Evolutionary conservation across 2,113 vertebrate genomes (phyloP), one percentile per base, ranked within the genome.

Genomic region (Malurus melanocephalus): DNA sequence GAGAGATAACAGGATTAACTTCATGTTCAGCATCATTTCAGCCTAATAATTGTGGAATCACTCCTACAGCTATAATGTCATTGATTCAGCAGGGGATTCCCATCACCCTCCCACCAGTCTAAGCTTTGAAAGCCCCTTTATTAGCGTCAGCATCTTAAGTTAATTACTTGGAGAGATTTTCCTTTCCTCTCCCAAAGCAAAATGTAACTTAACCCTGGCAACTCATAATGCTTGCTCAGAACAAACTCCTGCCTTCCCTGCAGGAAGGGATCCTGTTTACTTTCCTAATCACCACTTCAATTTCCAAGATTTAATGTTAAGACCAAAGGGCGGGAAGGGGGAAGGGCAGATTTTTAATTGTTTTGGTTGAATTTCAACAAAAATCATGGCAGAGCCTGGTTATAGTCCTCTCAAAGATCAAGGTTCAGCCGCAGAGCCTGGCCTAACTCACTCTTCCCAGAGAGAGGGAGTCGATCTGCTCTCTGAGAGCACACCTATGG

Each of bases 1-100:
- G 61, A 3, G n/a, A 90, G 91, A 92, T 88, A 94, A 96, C 84
- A 74, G 90, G 93, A 96, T 95, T 94, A 95, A 55, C 88, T 87
- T 80, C 62, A 38, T 89, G 95, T 89, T 90, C 88, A 75, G 79
- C 88, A 94, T 57, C 27, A 52, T 78, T 82, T 80, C 89, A 91
- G 78, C 64, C 87, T 92, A 55, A 80, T 94, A 93, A 95, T 79
- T 88, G 76, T 3, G 1, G 89, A 59, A 91, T 79, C 72, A 53
- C 59, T 91, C 88, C 84, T 76, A 61, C 42, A 72, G 75, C 28
- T 19, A 9, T 14, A 22, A 49, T 67, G 79, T 77, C 88, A 74
- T 5, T 18, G 74, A 87, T 90, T 89, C 87, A 66, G 49, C 53
- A 62, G 89, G 89, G 78, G 87, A 89, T 80, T 69, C 76, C 53